Percentiles rank a stretch among this genome's conserved stretches.
Evolutionary conservation across 1,140 invertebrate genomes (phyloP).

Genomic region (Drosophila orosa): DNA sequence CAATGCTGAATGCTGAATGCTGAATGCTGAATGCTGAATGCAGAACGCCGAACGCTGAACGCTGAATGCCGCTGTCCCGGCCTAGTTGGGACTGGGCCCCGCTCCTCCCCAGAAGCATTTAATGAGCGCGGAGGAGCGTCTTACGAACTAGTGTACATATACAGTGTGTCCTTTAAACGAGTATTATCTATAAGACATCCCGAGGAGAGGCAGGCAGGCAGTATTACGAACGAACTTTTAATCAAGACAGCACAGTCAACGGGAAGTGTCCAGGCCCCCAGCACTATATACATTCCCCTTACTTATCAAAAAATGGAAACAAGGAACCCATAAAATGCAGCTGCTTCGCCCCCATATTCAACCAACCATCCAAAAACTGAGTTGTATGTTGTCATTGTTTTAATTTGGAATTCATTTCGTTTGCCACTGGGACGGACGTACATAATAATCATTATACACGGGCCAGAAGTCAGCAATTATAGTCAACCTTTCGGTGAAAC

Average conservation of each 20-base stretch:
- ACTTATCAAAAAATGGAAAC: constrained; percentile 21
- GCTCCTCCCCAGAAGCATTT: constrained; percentile 63
- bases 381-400: constrained; percentile 60
- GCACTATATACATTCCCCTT: constrained; percentile 18
- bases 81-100: constrained; percentile 66
- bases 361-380: constrained; percentile 1
- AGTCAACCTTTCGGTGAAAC: constrained; percentile 43
- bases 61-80: constrained; percentile 60
- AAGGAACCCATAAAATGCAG: constrained; percentile 4
- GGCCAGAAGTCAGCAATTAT: constrained; percentile 65
- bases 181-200: constrained; percentile 73
- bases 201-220: constrained; percentile 51
- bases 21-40: constrained; percentile 12
- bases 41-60: constrained; percentile 22
- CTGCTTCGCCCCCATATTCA: constrained; percentile 10
- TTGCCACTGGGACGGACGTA: constrained; percentile 26
- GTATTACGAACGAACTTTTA: constrained; percentile 71
- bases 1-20: constrained; percentile 1
- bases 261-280: constrained; percentile 29
- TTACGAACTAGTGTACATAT: constrained; percentile 75
- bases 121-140: constrained; percentile 57
- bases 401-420: constrained; percentile 61
- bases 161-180: constrained; percentile 71
- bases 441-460: constrained; percentile 32
- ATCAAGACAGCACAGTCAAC: constrained; percentile 29